Evolutionary conservation across 35 echinoderm and acorn worm genomes (phyloP), one percentile per base, ranked within the genome.

Genomic region (Lytechinus pictus): DNA sequence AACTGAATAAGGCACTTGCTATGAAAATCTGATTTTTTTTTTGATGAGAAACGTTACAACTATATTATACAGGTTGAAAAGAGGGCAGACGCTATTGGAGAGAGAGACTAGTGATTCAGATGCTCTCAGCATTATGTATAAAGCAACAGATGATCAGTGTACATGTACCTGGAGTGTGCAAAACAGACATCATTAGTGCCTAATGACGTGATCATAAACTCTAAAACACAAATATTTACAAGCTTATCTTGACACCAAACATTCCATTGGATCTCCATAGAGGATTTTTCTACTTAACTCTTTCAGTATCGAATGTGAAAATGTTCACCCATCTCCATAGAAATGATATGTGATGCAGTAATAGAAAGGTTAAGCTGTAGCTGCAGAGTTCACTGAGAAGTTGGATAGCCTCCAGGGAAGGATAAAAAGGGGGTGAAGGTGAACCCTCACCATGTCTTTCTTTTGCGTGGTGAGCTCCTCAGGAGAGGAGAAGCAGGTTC

Each of bases 401-500:
- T 90, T 79, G 52, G 88, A 90, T 28, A 44, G 52, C 88, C 88
- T 10, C 88, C 33, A 16, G 88, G 16, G 88, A 90, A 54, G 27
- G 88, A 90, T 90, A 90, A 90, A 44, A 90, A 33, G n/a, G 88
- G 88, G 88, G 88, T 44, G n/a, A 90, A 90, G 88, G 52, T 44
- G 88, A 90, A 21, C 29, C 88, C 28, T 9, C 28, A 90, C 16
- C 3, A 90, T 90, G 88, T 90, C 88, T 54, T 90, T 90, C 52
- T 90, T 90, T 27, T 90, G 88, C 16, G 88, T 90, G 16, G 52
- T 90, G 29, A 90, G 88, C 4, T 90, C 86, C 86, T 88, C 88
- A 13, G 88, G 88, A 9, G 88, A 90, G 88, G 88, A 90, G 88
- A 44, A 90, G 88, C 88, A 90, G 28, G 13, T 90, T 11, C 10